Evolutionary conservation across 2,797 vertebrate genomes (phyloP), one percentile per base, ranked within the genome.

Genomic region (Tokudaia tokunoshimensis): DNA sequence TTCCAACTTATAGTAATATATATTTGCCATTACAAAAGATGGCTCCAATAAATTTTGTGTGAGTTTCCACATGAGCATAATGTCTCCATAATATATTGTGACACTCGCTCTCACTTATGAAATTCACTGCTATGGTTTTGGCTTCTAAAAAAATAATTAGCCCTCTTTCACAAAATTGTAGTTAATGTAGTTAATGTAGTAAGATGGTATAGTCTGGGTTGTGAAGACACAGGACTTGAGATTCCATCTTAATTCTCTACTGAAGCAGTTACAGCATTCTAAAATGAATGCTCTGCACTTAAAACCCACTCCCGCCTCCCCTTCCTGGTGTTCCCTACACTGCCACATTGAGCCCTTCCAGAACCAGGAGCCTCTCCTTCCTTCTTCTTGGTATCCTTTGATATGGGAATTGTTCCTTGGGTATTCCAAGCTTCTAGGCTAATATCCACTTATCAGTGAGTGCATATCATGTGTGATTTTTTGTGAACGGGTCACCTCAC

Each of bases 61-160:
- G 50, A 94, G 29, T 94, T 89, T 92, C 83, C 87, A 90, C 47
- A 19, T 52, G 82, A 41, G 37, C 41, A 89, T 79, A 91, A 57
- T 67, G 44, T 91, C 65, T 59, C n/a, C 37, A 67, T 81, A 67
- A 93, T 88, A 80, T 59, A 75, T 17, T 89, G 20, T 95, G 83
- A 95, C 34, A 96, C 91, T 96, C 93, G 79, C 55, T 96, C 31
- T 26, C 59, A 74, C n/a, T 79, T 94, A 78, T 59, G 94, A 82
- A 89, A 78, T 85, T 94, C 52, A 82, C 24, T 91, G 81, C 94
- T 83, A 86, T 34, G 15, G 44, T 52, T 96, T 79, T 83, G 76
- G 17, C 63, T 97, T 95, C 76, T 34, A 89, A 91, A 94, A 94
- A 94, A 90, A 84, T 26, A 72, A 70, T n/a, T 67, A 72, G 6